Evolutionary conservation across 2,888 invertebrate genomes (phyloP), one percentile per base, ranked within the genome.

Genomic region (Saturnia japonica): DNA sequence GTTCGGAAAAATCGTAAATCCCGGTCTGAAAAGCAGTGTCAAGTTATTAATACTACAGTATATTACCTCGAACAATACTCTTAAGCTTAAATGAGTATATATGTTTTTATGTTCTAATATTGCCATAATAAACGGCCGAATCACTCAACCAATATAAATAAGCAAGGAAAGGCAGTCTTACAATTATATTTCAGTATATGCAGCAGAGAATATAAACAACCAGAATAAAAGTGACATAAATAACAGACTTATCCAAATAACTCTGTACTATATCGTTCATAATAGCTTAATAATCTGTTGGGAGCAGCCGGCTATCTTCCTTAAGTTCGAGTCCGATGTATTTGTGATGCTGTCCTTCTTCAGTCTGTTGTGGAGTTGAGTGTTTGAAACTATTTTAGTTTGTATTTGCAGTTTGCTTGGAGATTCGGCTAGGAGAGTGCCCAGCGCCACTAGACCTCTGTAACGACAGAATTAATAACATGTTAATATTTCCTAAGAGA

Each of bases 401-500:
- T 91, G 90, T 54, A 94, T 86, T 43, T 84, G 82, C 22, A 93
- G 75, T 78, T 87, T 93, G 84, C 89, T 89, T 7, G 89, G 89
- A 51, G 92, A 90, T 76, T 91, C 94, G 22, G 88, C 92, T 75
- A 96, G 82, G 22, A 98, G 85, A 0, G 97, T 97, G 67, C 98
- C 97, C 45, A 97, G 88, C 0, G 96, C 96, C 25, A 98, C 97
- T 25, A 98, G 94, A 40, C 95, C 91, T 83, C 98, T 95, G 89
- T 96, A 79, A 83, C 72, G 71, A 77, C 71, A 69, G 71, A 71
- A 51, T 9, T 11, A 54, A 54, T 22, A n/a, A n/a, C n/a, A n/a
- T n/a, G n/a, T n/a, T n/a, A n/a, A n/a, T n/a, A n/a, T n/a, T n/a
- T n/a, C n/a, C n/a, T n/a, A n/a, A n/a, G n/a, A n/a, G n/a, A n/a